Evolutionary conservation across 2,113 vertebrate genomes (phyloP), one percentile per base, ranked within the genome.

Genomic region (Dromas ardeola): DNA sequence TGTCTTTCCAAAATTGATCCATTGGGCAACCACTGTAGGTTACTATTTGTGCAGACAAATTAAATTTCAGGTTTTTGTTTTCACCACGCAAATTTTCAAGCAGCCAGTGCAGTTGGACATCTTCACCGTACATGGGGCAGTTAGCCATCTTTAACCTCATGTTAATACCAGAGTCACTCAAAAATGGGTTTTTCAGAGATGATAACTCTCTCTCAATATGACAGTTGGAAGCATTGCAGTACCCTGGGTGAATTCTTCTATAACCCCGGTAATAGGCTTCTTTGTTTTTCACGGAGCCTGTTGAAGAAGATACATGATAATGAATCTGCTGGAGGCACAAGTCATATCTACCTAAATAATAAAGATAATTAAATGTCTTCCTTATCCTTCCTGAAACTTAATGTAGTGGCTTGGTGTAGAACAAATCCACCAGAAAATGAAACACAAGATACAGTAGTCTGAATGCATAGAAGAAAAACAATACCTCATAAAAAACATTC

Each of bases 231-330:
- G 96, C 96, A 30, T 97, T 97, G 58, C 94, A 96, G 38, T 96
- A 97, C 4, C 90, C 95, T 42, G 97, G 93, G 29, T 96, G 81
- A 95, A 97, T 97, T 78, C 94, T 97, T 67, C 96, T 95, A n/a
- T 96, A 97, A 55, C 93, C 97, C 23, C 95, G 80, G 81, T 91
- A 97, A 87, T 65, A 86, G 8, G 95, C 95, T 83, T 97, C 96
- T 87, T 96, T 98, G 70, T 94, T 97, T 97, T 97, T 97, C 56
- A 77, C 65, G 43, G 97, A 98, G 71, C 97, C 97, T 98, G 79
- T 94, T 81, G 55, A 95, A 79, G 32, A 69, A 86, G 78, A 74
- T 36, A 71, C 4, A 53, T 32, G 49, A 77, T 53, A 95, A 93
- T 77, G 36, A 91, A 55, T 36, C 47, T 71, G 19, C 34, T 90